Evolutionary conservation across 2,797 vertebrate species (phyloP).

Genomic region (Enoplosus armatus): DNA sequence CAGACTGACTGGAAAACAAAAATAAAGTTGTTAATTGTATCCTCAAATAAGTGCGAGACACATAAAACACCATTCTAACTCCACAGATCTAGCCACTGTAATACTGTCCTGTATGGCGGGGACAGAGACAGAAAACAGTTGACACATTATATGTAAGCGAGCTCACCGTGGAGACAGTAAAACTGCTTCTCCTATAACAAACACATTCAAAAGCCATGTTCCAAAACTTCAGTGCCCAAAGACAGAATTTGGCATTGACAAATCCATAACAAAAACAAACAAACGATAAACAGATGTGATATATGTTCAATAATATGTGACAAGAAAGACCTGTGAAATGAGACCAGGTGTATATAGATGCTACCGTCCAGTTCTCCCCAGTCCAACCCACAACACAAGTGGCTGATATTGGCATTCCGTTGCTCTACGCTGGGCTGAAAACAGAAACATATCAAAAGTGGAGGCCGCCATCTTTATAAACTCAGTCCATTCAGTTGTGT

Average conservation of each 20-base stretch:
- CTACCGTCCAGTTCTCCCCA: slow-evolving; percentile 48
- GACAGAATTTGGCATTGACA: slow-evolving; percentile 76
- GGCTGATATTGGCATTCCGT: slow-evolving; percentile 52
- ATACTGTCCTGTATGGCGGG: slow-evolving; percentile 50
- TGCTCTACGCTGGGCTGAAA: slow-evolving; percentile 30
- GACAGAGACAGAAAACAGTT: slow-evolving; percentile 46
- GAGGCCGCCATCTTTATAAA: slow-evolving; percentile 24
- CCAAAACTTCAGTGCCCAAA: slow-evolving; percentile 77
- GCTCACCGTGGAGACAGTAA: slow-evolving; percentile 46
- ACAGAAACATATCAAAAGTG: background rate
- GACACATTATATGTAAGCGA: slow-evolving; percentile 39
- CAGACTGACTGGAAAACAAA: slow-evolving; percentile 7
- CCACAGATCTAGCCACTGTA: slow-evolving; percentile 50
- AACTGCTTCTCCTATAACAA: slow-evolving; percentile 49
- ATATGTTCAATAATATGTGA: slow-evolving; percentile 65
- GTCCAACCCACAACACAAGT: slow-evolving; percentile 13
- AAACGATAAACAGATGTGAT: slow-evolving; percentile 59
- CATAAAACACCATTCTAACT: slow-evolving; percentile 58
- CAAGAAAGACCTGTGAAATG: slow-evolving; percentile 45
- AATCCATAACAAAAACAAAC: slow-evolving; percentile 34
- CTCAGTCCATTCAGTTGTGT: slow-evolving; percentile 22
- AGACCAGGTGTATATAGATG: slow-evolving; percentile 54
- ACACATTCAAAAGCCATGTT: slow-evolving; percentile 80
- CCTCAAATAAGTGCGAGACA: slow-evolving; percentile 49
- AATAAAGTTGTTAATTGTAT: slow-evolving; percentile 15